Base-by-base conservation (phyloP, 1,140 invertebrate genomes). In the Schlechtendalia chinensis region DNA sequence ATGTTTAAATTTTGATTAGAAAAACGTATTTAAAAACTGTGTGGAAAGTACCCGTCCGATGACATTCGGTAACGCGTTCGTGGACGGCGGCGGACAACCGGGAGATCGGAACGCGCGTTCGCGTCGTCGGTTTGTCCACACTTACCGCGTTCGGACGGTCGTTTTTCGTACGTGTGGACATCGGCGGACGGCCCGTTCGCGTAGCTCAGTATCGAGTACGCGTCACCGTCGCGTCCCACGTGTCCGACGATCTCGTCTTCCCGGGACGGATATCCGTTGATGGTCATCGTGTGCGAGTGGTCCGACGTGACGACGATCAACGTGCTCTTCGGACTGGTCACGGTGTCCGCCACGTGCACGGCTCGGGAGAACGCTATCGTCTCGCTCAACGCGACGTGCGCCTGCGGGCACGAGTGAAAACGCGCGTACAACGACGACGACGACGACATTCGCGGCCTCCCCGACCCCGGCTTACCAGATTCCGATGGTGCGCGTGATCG, bases 151-250 rank as follows among this genome's bases (percentile, higher is more conserved):
- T 77, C 45, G n/a, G 72, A 77, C 5, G 32, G 0, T 24, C 45
- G 29, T 58, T 77, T 45, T 24, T 22, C n/a, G 29, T 77, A 77
- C 19, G n/a, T 22, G 27, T 59, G 54, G 11, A 17, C n/a, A 1
- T 45, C 16, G 14, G 72, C 72, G 0, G 72, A 91, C 1, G 92
- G 92, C 1, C 93, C 93, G 86, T 93, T 93, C 11, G 90, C 90
- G 84, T 94, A 94, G 1, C 88, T 88, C 8, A 95, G 86, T 0
- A 91, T 93, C 77, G 91, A 89, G 84, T 92, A 93, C 0, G 91
- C 90, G 85, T 94, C 92, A 0, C 17, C 54, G 0, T 53, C 79
- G 11, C 83, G 83, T 10, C 86, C 88, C 0, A 84, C 85, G 87
- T 90, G 69, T 86, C 86, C 61, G 10, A 81, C 84, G 83, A 94